phyloP scores from a whole-genome alignment of 2,888 invertebrate species.

The Drosophila paranaensis region DNA sequence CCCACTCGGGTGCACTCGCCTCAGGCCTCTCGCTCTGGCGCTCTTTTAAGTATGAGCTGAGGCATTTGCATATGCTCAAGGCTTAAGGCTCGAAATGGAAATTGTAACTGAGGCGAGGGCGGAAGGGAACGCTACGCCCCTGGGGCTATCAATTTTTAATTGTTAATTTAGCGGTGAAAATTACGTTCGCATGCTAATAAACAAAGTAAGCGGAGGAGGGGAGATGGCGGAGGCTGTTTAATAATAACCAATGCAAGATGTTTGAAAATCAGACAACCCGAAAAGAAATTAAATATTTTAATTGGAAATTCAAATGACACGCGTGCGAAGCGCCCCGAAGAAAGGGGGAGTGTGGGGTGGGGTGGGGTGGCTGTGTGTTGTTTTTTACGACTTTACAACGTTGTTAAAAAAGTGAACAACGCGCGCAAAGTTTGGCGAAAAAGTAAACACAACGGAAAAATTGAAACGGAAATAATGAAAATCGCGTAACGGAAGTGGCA shows the following conservation, averaged over 20 bases:
- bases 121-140: slow-evolving; percentile 26
- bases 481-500: slow-evolving; percentile 79
- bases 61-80: slow-evolving; percentile 56
- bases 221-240: not conserved
- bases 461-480: slow-evolving; percentile 82
- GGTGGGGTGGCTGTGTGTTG: slow-evolving; percentile 17
- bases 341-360: not conserved
- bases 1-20: not conserved
- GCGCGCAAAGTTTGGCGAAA: slow-evolving; percentile 57
- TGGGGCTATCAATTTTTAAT: slow-evolving; percentile 79
- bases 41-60: not conserved
- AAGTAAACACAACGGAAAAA: slow-evolving; percentile 77
- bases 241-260: slow-evolving; percentile 38
- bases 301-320: slow-evolving; percentile 79
- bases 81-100: slow-evolving; percentile 19
- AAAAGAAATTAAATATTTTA: slow-evolving; percentile 81
- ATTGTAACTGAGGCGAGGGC: slow-evolving; percentile 2
- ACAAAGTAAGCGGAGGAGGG: slow-evolving; percentile 14
- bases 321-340: slow-evolving; percentile 19
- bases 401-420: slow-evolving; percentile 70
- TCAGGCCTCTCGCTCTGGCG: not conserved
- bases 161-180: slow-evolving; percentile 80
- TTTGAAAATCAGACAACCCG: slow-evolving; percentile 72
- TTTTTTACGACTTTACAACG: slow-evolving; percentile 79
- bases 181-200: slow-evolving; percentile 68